These are phyloP conservation scores for Peromyscus aztecus DNA, from an alignment of 2,797 vertebrate genomes.

Conservation along the genomic window DNA sequence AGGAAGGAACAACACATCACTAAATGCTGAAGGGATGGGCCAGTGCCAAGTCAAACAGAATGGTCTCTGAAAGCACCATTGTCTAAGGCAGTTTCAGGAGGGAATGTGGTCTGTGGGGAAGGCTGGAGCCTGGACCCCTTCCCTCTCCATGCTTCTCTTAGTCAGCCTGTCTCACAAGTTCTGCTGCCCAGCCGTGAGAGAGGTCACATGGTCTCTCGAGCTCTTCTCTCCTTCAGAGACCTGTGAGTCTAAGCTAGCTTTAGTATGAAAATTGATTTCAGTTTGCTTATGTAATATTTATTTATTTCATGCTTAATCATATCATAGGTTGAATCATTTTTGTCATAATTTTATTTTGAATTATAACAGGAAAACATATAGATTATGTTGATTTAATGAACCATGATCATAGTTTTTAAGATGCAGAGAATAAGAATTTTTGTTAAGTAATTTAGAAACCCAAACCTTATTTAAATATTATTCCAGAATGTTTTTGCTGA, in stretches of 20 bases:
- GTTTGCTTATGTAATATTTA: not conserved
- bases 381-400: constrained; percentile 48
- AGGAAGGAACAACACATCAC: not conserved
- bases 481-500: constrained; percentile 21
- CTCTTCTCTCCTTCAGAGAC: not conserved
- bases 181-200: not conserved
- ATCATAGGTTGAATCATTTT: constrained; percentile 41
- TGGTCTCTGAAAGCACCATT: not conserved
- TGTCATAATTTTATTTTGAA: constrained; percentile 63
- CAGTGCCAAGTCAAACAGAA: not conserved
- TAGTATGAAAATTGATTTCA: constrained; percentile 35
- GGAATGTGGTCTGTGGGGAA: not conserved
- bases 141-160: not conserved
- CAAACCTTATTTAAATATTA: constrained; percentile 51
- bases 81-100: not conserved
- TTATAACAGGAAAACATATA: constrained; percentile 17
- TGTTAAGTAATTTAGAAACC: constrained; percentile 52
- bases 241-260: not conserved
- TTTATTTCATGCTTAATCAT: constrained; percentile 41
- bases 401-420: constrained; percentile 42
- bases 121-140: no score
- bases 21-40: not conserved
- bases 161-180: not conserved
- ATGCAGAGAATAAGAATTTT: constrained; percentile 15
- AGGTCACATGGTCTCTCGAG: not conserved